Percentiles rank a stretch among this genome's conserved stretches.
Conservation (phyloP, 2,797 vertebrate species). For the Xenentodon cancila region DNA sequence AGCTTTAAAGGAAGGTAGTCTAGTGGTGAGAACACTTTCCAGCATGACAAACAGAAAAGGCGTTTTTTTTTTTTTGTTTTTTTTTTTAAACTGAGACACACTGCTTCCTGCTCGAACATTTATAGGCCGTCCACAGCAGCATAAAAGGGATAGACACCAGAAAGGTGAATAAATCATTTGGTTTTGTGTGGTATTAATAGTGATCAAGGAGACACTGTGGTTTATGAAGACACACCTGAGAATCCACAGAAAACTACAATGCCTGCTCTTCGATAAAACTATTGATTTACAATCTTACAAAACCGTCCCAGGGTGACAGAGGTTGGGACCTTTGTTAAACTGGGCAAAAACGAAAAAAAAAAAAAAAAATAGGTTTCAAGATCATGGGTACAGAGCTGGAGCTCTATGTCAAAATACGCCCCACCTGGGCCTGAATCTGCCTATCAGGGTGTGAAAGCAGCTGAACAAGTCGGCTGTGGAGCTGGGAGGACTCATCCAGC, state of each 20-base stretch:
- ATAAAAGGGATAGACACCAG: conserved; percentile 15
- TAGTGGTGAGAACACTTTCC: conserved; percentile 25
- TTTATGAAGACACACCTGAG: background rate
- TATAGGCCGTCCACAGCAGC: conserved; percentile 8
- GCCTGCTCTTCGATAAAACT: conserved; percentile 13
- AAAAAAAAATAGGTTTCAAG: conserved; percentile 16
- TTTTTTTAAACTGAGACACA: conserved; percentile 18
- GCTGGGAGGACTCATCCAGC: conserved; percentile 83
- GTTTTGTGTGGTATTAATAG: conserved; percentile 16
- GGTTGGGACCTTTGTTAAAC: conserved; percentile 43
- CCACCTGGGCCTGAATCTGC: conserved; percentile 89
- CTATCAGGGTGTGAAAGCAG: conserved; percentile 86
- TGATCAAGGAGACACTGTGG: conserved; percentile 18
- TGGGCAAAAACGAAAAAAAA: conserved; percentile 36
- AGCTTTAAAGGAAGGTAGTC: conserved; percentile 32
- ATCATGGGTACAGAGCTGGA: conserved; percentile 6
- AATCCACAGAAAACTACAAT: conserved; percentile 16
- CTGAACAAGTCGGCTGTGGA: conserved; percentile 83
- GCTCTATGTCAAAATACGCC: conserved; percentile 82
- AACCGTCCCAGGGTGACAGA: conserved; percentile 6
- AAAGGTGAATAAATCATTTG: conserved; percentile 21
- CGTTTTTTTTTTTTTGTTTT: too few relatives aligned
- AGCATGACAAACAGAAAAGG: conserved; percentile 18
- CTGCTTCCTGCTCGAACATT: conserved; percentile 18
- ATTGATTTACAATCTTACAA: conserved; percentile 13